Conservation (phyloP, 2,113 vertebrate species). For the Cariama cristata region DNA sequence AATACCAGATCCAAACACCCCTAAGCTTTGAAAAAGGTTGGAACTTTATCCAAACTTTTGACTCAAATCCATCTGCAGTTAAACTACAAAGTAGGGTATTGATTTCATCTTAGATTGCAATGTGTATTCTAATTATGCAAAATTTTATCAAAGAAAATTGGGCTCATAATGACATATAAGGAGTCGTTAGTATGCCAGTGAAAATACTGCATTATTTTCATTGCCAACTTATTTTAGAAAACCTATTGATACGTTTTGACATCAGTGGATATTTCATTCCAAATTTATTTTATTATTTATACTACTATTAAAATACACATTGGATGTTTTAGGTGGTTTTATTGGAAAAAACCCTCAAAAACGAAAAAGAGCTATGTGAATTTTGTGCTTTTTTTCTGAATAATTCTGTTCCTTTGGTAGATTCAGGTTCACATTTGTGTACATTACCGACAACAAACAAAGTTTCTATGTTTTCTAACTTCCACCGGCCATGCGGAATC, state of each 20-base stretch:
- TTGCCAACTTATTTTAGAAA: background rate
- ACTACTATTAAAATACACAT: background rate
- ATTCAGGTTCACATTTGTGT: background rate
- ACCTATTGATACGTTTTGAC: background rate
- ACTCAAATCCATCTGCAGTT: background rate
- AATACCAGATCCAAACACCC: background rate
- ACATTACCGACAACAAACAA: background rate
- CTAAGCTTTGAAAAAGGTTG: background rate
- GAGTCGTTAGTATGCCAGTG: background rate
- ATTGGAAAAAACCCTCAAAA: background rate
- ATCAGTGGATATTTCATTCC: background rate
- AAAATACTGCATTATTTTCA: background rate
- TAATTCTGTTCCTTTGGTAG: background rate
- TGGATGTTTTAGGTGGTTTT: background rate
- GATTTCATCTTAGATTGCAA: background rate
- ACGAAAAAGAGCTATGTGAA: background rate
- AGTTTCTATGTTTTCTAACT: background rate
- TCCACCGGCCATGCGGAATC: background rate
- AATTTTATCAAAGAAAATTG: slow-evolving; percentile 13
- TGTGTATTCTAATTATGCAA: background rate
- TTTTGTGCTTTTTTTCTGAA: background rate
- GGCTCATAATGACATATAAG: background rate
- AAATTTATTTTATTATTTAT: slow-evolving; percentile 5
- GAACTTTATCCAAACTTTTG: background rate
- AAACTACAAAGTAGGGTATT: background rate